Evolutionary conservation across 2,888 invertebrate species (phyloP).

Genomic region (Clunio marinus): DNA sequence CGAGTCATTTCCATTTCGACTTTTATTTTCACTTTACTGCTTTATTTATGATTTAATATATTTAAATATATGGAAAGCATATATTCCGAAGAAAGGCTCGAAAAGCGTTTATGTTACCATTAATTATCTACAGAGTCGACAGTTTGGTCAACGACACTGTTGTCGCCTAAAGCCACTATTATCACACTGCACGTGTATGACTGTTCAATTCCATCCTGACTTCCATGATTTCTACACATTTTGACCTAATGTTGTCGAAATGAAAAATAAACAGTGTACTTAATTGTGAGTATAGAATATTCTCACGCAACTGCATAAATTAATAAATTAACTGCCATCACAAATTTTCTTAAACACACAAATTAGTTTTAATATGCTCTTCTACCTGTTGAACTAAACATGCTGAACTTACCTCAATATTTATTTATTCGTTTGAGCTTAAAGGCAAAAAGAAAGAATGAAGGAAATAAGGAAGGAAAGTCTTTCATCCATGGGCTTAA

Average conservation of each 20-base stretch:
- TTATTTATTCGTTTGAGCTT: not conserved
- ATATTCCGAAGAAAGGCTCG: no score
- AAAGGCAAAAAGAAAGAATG: not conserved
- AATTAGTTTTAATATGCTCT: slow-evolving; percentile 22
- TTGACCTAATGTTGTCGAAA: not conserved
- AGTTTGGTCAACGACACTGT: no score
- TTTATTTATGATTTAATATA: not conserved
- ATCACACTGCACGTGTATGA: not conserved
- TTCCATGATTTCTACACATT: not conserved
- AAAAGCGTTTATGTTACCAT: slow-evolving; percentile 10
- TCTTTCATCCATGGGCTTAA: not conserved
- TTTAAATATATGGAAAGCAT: no score
- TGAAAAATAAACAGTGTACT: slow-evolving; percentile 6
- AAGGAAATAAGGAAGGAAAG: not conserved
- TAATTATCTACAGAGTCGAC: not conserved
- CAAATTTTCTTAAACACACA: slow-evolving; percentile 27
- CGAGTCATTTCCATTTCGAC: not conserved
- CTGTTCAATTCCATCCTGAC: not conserved
- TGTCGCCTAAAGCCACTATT: no score
- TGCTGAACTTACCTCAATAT: not conserved
- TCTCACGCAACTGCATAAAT: slow-evolving; percentile 37
- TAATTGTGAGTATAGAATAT: slow-evolving; percentile 19
- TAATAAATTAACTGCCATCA: slow-evolving; percentile 29
- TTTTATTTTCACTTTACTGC: no score
- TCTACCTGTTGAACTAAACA: slow-evolving; percentile 24